Evolutionary conservation across 2,113 vertebrate species (phyloP).

Genomic region (Nymphicus hollandicus): DNA sequence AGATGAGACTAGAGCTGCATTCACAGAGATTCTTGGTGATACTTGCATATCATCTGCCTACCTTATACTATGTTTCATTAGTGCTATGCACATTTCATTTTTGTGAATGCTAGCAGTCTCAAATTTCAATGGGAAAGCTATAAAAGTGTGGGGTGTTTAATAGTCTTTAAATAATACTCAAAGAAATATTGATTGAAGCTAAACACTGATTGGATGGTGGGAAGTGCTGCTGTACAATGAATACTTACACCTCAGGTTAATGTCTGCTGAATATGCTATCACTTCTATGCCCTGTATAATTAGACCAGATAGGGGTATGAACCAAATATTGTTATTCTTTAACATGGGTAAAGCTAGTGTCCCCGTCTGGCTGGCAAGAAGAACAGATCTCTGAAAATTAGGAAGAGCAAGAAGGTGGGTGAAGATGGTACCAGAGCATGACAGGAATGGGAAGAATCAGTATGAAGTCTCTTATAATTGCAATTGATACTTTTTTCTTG

Average conservation of each 20-base stretch:
- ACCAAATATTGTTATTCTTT: neutral
- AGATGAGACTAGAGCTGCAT: neutral
- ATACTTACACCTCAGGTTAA: neutral
- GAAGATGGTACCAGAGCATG: neutral
- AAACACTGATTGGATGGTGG: neutral
- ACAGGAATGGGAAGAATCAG: neutral
- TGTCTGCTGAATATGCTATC: neutral
- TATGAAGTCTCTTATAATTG: neutral
- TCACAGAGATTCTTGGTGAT: neutral
- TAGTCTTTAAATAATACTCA: neutral
- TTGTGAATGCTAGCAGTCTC: neutral
- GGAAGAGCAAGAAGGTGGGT: neutral
- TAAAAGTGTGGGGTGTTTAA: neutral
- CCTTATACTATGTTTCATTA: neutral
- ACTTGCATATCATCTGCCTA: neutral
- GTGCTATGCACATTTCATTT: neutral
- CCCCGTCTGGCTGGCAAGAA: neutral
- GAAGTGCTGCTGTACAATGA: neutral
- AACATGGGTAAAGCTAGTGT: neutral
- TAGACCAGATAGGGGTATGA: neutral
- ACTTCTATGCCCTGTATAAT: neutral
- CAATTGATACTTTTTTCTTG: neutral
- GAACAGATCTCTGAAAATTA: neutral
- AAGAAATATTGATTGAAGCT: neutral
- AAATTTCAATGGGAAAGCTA: neutral